Conservation (phyloP, 2,113 vertebrate species). For the Baryphthengus martii region DNA sequence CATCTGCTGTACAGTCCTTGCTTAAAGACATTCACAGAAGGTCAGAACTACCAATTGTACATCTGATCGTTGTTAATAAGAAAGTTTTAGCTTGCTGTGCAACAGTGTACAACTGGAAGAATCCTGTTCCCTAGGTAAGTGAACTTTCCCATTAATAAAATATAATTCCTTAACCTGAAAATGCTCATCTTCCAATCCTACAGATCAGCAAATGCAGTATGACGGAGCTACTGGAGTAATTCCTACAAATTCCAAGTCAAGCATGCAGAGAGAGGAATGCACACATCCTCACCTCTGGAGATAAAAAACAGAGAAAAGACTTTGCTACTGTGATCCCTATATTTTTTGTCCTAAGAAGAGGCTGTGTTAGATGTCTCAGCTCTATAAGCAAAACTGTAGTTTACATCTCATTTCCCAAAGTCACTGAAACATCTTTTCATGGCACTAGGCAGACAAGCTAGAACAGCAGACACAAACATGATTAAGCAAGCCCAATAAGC, state of each 20-base stretch:
- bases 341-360: not conserved
- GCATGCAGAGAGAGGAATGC: not conserved
- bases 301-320: not conserved
- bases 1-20: not conserved
- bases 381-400: not conserved
- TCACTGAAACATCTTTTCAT: not conserved
- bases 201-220: not conserved
- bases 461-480: rapidly evolving
- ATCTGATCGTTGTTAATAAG: not conserved
- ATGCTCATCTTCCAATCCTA: not conserved
- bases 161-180: constrained; percentile 12
- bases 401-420: not conserved
- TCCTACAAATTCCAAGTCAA: not conserved
- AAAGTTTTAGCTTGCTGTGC: not conserved
- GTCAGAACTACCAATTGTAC: not conserved
- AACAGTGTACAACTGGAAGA: not conserved
- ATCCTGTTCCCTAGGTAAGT: not conserved
- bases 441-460: not conserved
- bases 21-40: not conserved
- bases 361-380: not conserved
- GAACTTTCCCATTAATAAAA: constrained; percentile 12
- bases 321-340: not conserved
- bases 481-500: not conserved
- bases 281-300: not conserved
- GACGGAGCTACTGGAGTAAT: not conserved